phyloP scores from a whole-genome alignment of 2,888 invertebrate genomes.

The Mycogona germanica region DNA sequence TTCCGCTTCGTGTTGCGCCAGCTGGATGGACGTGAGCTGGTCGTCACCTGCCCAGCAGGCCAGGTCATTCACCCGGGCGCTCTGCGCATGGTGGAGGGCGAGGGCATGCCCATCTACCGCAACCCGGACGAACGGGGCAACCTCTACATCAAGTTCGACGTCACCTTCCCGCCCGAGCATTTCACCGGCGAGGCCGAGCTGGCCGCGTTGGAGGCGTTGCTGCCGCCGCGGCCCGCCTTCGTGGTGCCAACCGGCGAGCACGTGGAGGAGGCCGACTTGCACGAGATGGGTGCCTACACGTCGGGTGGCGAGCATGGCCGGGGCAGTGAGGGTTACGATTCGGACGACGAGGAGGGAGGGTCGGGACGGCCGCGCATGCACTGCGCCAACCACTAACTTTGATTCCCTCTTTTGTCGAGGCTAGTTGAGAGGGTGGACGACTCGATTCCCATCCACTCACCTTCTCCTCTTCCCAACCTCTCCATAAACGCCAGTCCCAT shows the following conservation, averaged over 20 bases:
- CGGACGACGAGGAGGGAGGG: conserved; percentile 51
- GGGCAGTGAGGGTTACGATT: conserved; percentile 59
- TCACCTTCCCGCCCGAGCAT: conserved; percentile 69
- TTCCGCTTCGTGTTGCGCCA: conserved; percentile 73
- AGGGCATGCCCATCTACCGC: conserved; percentile 82
- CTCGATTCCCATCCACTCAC: too few relatives aligned
- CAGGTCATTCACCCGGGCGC: conserved; percentile 69
- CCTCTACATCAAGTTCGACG: conserved; percentile 71
- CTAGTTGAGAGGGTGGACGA: too few relatives aligned
- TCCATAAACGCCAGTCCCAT: too few relatives aligned
- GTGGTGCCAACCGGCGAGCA: conserved; percentile 62
- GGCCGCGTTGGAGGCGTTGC: conserved; percentile 52
- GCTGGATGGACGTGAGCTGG: conserved; percentile 71
- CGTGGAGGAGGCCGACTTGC: conserved; percentile 73
- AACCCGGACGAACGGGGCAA: conserved; percentile 79
- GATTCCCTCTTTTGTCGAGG: too few relatives aligned
- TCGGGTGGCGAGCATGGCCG: conserved; percentile 40
- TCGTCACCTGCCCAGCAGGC: conserved; percentile 64
- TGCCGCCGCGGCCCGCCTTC: conserved; percentile 58
- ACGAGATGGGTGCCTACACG: conserved; percentile 51
- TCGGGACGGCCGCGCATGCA: conserved; percentile 54
- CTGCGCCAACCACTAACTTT: conserved; percentile 69
- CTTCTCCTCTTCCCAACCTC: too few relatives aligned
- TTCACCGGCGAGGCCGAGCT: conserved; percentile 53
- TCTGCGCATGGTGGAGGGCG: conserved; percentile 48